phyloP scores from a whole-genome alignment of 2,888 invertebrate genomes.

The Ichneumoninae sp. region DNA sequence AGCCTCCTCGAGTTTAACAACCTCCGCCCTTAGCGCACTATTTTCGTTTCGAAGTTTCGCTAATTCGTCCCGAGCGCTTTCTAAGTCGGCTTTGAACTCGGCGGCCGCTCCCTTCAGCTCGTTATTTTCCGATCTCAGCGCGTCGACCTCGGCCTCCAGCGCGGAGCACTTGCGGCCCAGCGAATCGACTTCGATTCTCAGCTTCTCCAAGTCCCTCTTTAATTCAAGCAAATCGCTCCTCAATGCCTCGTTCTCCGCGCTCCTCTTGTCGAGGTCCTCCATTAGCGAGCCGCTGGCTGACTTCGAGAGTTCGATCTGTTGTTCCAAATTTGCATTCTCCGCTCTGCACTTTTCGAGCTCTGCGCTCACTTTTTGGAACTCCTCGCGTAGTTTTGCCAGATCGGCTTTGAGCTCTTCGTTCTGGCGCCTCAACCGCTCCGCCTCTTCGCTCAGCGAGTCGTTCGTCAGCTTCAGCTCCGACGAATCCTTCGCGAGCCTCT shows the following conservation, averaged over 20 bases:
- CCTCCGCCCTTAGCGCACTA: conserved; percentile 43
- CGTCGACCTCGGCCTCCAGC: conserved; percentile 45
- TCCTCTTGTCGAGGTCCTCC: conserved; percentile 42
- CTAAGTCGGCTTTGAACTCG: conserved; percentile 49
- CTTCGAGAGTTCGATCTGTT: conserved; percentile 51
- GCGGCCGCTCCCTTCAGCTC: conserved; percentile 50
- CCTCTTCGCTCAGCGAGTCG: conserved; percentile 36
- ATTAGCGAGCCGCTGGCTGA: conserved; percentile 54
- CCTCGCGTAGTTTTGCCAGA: conserved; percentile 33
- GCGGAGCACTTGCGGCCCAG: conserved; percentile 44
- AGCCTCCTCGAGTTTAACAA: conserved; percentile 59
- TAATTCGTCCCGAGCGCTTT: conserved; percentile 45
- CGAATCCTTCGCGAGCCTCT: conserved; percentile 42
- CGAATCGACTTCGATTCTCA: conserved; percentile 55
- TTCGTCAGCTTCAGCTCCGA: conserved; percentile 47
- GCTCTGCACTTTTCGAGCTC: conserved; percentile 52
- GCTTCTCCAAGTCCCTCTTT: conserved; percentile 51
- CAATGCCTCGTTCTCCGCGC: conserved; percentile 47
- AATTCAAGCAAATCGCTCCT: conserved; percentile 50
- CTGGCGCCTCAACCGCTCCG: conserved; percentile 39
- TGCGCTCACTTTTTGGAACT: conserved; percentile 49
- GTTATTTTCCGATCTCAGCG: conserved; percentile 53
- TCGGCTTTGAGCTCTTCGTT: conserved; percentile 46
- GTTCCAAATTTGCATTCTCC: conserved; percentile 32
- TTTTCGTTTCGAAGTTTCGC: conserved; percentile 48